Evolutionary conservation across 2,888 invertebrate species (phyloP).

Genomic region (Microdon myrmicae): DNA sequence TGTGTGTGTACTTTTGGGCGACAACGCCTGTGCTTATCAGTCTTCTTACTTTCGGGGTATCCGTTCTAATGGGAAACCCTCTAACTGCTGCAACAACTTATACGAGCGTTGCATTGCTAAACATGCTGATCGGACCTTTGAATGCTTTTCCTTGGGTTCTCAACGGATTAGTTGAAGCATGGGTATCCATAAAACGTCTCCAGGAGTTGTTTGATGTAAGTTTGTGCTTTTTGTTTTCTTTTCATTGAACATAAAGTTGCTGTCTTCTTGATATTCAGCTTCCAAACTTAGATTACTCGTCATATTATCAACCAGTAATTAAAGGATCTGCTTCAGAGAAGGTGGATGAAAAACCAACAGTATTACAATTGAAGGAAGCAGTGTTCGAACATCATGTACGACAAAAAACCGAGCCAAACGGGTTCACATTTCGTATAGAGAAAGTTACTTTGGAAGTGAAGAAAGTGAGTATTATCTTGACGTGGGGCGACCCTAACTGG

Average conservation of each 20-base stretch:
- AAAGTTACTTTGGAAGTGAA: constrained; percentile 64
- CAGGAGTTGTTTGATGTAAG: constrained; percentile 82
- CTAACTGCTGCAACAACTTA: constrained; percentile 92
- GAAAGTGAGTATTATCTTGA: constrained; percentile 54
- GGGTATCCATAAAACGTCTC: constrained; percentile 91
- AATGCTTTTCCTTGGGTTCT: constrained; percentile 99
- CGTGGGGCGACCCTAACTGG: no score
- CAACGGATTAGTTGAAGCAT: constrained; percentile 94
- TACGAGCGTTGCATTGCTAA: constrained; percentile 92
- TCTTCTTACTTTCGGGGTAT: constrained; percentile 83
- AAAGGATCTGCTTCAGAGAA: constrained; percentile 55
- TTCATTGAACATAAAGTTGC: not conserved
- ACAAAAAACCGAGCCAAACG: constrained; percentile 35
- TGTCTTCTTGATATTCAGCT: constrained; percentile 54
- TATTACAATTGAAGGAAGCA: constrained; percentile 71
- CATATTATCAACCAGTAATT: constrained; percentile 64
- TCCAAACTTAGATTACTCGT: constrained; percentile 62
- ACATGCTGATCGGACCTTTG: constrained; percentile 94
- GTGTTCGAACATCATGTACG: constrained; percentile 67
- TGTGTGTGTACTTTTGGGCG: constrained; percentile 99
- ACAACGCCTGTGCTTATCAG: constrained; percentile 94
- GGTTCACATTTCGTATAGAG: constrained; percentile 57
- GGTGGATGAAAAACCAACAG: constrained; percentile 69
- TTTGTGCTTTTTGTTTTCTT: not conserved
- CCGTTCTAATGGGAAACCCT: constrained; percentile 79